Conservation (phyloP, 2,797 vertebrate genomes). For the Phataginus tricuspis region DNA sequence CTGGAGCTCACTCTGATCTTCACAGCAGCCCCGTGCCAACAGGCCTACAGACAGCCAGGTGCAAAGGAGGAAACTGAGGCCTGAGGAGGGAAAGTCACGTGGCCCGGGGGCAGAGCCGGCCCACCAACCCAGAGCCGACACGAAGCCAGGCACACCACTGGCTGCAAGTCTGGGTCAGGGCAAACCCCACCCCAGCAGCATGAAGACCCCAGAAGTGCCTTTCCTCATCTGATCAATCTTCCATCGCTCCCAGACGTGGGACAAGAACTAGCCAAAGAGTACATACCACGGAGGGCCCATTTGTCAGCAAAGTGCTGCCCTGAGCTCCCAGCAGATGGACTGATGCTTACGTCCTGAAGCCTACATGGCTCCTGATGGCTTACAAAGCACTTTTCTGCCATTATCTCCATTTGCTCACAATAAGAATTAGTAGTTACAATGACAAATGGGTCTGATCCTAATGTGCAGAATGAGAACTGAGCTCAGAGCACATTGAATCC, state of each 20-base stretch:
- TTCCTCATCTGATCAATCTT: background rate
- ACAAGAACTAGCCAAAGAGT: background rate
- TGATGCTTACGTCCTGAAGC: too few species aligned
- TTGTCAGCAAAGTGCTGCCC: background rate
- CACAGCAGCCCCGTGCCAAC: fast-evolving
- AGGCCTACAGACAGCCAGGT: background rate
- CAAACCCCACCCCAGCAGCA: background rate
- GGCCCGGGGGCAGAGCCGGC: background rate
- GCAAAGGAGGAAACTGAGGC: background rate
- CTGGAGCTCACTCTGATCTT: background rate
- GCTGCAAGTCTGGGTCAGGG: background rate
- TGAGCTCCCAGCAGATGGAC: fast-evolving
- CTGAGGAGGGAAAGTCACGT: background rate
- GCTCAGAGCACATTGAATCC: background rate
- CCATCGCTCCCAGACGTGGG: fast-evolving
- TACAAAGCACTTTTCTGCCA: background rate
- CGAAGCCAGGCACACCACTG: background rate
- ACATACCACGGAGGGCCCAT: background rate
- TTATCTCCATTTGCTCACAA: fast-evolving
- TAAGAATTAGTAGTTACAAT: background rate
- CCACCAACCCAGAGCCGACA: background rate
- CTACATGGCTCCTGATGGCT: background rate
- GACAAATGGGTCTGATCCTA: background rate
- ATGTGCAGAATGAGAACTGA: background rate
- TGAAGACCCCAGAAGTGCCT: background rate